These are phyloP conservation scores for Parazoanthus atlanticus DNA, from an alignment of 92 coral and sea anemone species.

Conservation along the genomic window DNA sequence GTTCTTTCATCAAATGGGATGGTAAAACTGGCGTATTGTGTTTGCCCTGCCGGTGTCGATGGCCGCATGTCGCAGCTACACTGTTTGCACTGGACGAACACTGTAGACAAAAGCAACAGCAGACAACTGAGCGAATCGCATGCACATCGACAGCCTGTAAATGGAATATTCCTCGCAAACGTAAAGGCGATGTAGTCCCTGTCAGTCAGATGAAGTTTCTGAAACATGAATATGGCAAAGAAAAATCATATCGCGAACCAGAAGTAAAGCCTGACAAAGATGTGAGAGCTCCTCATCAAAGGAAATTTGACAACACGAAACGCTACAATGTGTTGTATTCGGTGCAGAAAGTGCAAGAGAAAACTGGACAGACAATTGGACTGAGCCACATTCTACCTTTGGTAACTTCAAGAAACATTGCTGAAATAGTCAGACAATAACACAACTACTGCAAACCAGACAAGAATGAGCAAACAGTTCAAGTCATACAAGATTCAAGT, in stretches of 20 bases:
- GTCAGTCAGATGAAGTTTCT: constrained; percentile 36
- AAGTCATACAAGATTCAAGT: constrained; percentile 3
- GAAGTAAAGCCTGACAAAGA: constrained; percentile 30
- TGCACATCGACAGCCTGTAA: constrained; percentile 19
- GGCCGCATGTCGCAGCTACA: constrained; percentile 39
- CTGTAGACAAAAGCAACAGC: constrained; percentile 8
- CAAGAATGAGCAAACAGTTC: neutral
- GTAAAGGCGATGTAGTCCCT: constrained; percentile 55
- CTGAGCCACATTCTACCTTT: constrained; percentile 32
- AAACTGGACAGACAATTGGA: constrained; percentile 48
- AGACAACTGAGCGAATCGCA: neutral
- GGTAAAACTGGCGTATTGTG: constrained; percentile 1
- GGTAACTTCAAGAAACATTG: neutral
- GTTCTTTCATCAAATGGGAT: neutral
- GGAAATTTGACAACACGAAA: constrained; percentile 10
- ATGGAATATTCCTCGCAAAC: constrained; percentile 46
- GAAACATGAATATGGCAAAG: constrained; percentile 39
- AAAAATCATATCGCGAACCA: neutral
- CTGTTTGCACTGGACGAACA: constrained; percentile 44
- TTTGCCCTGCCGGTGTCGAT: constrained; percentile 39
- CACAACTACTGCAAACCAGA: constrained; percentile 24
- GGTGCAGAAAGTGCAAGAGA: constrained; percentile 43
- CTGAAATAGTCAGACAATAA: constrained; percentile 33
- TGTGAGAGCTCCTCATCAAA: constrained; percentile 46
- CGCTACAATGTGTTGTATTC: neutral